These are phyloP conservation scores for Sebastes oblongus DNA, from an alignment of 2,797 vertebrate species.

Conservation along the genomic window DNA sequence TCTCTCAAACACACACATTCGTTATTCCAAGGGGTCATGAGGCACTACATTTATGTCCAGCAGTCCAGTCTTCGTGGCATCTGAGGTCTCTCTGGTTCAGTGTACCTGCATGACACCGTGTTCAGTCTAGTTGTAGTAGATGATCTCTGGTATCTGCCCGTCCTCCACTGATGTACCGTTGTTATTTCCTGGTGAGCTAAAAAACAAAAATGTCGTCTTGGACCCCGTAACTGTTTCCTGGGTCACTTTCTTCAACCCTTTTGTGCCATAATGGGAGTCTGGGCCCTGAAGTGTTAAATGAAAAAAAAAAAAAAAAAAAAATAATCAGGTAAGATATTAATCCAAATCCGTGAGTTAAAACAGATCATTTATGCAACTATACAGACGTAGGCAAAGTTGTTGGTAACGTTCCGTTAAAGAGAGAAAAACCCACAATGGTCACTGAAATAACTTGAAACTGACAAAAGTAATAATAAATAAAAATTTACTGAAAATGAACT, in stretches of 20 bases:
- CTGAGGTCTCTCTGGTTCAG: slow-evolving; percentile 60
- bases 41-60: slow-evolving; percentile 63
- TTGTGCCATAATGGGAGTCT: slow-evolving; percentile 98
- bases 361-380: not conserved
- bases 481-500: too few relatives aligned
- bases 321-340: not conserved
- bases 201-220: slow-evolving; percentile 97
- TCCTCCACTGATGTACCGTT: slow-evolving; percentile 98
- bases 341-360: not conserved
- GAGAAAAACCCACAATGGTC: too few relatives aligned
- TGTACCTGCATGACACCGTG: slow-evolving; percentile 38
- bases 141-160: slow-evolving; percentile 97
- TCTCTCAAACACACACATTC: slow-evolving; percentile 28
- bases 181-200: slow-evolving; percentile 97
- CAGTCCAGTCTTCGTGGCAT: slow-evolving; percentile 54
- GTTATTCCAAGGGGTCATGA: slow-evolving; percentile 54
- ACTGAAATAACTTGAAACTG: too few relatives aligned
- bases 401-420: too few relatives aligned
- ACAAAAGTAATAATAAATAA: too few relatives aligned
- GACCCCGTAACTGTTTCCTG: slow-evolving; percentile 91
- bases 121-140: slow-evolving; percentile 92
- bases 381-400: not conserved
- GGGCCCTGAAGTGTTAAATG: slow-evolving; percentile 84
- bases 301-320: not conserved
- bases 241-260: slow-evolving; percentile 96